phyloP scores from a whole-genome alignment of 1,140 invertebrate species.

The Thalassaphorura encarpata region DNA sequence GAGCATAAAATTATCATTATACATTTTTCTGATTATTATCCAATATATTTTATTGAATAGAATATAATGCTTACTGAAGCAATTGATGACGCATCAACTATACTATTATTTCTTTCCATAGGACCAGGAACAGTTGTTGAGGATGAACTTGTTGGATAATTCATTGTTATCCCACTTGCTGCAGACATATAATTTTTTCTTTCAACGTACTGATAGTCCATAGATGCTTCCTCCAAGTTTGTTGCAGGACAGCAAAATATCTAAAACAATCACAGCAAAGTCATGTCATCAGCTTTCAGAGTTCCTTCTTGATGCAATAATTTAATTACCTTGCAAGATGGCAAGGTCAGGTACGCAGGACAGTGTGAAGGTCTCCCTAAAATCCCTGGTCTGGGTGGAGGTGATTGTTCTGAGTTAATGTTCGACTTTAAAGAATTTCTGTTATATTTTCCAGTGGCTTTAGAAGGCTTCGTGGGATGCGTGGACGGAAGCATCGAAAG shows the following conservation, averaged over 20 bases:
- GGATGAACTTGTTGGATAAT: too few relatives aligned
- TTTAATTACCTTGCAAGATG: constrained; percentile 20
- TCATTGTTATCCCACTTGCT: neutral
- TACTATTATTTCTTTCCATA: constrained; percentile 6
- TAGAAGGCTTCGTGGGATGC: constrained; percentile 21
- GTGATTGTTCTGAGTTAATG: neutral
- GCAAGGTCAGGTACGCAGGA: constrained; percentile 14
- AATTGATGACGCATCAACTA: constrained; percentile 12
- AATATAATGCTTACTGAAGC: neutral
- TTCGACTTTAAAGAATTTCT: constrained; percentile 5
- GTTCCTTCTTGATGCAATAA: too few relatives aligned
- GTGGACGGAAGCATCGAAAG: too few relatives aligned
- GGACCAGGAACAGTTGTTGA: neutral
- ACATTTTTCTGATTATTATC: too few relatives aligned
- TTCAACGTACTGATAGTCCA: constrained; percentile 17
- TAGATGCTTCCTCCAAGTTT: constrained; percentile 7
- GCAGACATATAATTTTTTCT: constrained; percentile 11
- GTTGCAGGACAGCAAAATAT: constrained; percentile 23
- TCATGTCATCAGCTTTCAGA: too few relatives aligned
- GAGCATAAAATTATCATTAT: too few relatives aligned
- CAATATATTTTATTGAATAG: neutral
- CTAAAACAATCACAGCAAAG: too few relatives aligned
- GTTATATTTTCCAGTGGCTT: constrained; percentile 16
- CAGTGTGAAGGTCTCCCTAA: constrained; percentile 22
- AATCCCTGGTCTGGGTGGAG: constrained; percentile 5